Evolutionary conservation across 2,888 invertebrate genomes (phyloP), one percentile per base, ranked within the genome.

Genomic region (Auanema sp.): DNA sequence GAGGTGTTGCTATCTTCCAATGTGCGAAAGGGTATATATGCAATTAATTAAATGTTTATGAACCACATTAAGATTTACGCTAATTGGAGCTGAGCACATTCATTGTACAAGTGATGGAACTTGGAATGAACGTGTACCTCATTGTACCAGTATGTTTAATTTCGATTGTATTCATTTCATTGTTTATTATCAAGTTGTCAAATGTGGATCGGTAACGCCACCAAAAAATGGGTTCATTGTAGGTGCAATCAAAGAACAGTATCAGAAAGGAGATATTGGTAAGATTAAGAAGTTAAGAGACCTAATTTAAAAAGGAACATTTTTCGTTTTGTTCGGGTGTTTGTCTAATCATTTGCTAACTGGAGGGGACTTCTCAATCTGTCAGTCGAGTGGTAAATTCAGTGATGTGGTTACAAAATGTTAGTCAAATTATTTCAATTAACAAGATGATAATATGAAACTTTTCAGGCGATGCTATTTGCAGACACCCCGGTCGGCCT

Each of bases 321-420:
- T 56, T 84, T 89, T 91, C 58, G 89, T 92, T 25, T 91, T 92
- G 84, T 91, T 92, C 87, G 91, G 91, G 84, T 93, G 92, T 85
- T 90, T 91, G 85, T 89, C 90, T 10, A 91, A 91, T 77, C 92
- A 89, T 85, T 91, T 92, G 88, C 89, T 92, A 88, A 91, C 92
- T 84, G 92, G 93, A 1, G 89, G 91, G 76, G 91, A 92, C n/a
- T 91, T 92, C 75, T 89, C 92, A 57, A 91, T 92, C 23, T 93
- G 93, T 84, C 91, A 92, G 86, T 91, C 91, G 81, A 91, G 90
- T 83, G 91, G 91, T 10, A 87, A 90, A 65, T 92, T 92, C 91
- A 78, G 76, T 58, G 64, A 69, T 18, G 57, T 77, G 52, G 61
- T 65, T 55, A 78, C 79, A 10, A 73, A 67, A 53, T 81, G 81